Evolutionary conservation across 2,113 vertebrate species (phyloP).

Genomic region (Gymnobelideus leadbeateri): DNA sequence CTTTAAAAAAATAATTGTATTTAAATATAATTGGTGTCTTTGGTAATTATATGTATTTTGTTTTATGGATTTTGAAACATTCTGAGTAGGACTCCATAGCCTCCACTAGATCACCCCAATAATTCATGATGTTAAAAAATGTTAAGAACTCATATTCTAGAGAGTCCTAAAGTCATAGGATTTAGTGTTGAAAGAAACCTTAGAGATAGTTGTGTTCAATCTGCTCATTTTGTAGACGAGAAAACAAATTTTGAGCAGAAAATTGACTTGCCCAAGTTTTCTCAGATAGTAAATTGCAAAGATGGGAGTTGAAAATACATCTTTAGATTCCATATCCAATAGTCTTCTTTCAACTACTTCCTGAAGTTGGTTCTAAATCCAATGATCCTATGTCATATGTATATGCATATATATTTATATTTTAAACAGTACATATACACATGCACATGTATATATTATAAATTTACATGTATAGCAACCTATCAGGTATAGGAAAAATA

Average conservation of each 20-base stretch:
- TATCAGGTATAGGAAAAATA: background rate
- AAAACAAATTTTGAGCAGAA: background rate
- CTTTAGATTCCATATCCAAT: background rate
- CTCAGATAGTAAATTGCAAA: background rate
- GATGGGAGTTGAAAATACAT: background rate
- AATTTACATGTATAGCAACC: background rate
- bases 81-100: background rate
- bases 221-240: background rate
- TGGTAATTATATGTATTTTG: background rate
- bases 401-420: too few relatives aligned
- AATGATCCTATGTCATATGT: background rate
- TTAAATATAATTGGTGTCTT: background rate
- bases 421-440: too few relatives aligned
- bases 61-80: background rate
- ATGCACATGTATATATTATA: too few relatives aligned
- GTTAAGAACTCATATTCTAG: background rate
- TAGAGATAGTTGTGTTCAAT: background rate
- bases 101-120: background rate
- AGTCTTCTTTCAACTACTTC: background rate
- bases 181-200: background rate
- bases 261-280: background rate
- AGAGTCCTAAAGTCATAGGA: background rate
- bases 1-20: background rate
- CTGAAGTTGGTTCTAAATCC: background rate
- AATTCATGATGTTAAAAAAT: background rate